Evolutionary conservation across 2,113 vertebrate species (phyloP), one percentile per base, ranked within the genome.

Genomic region (Elaphurus davidianus): DNA sequence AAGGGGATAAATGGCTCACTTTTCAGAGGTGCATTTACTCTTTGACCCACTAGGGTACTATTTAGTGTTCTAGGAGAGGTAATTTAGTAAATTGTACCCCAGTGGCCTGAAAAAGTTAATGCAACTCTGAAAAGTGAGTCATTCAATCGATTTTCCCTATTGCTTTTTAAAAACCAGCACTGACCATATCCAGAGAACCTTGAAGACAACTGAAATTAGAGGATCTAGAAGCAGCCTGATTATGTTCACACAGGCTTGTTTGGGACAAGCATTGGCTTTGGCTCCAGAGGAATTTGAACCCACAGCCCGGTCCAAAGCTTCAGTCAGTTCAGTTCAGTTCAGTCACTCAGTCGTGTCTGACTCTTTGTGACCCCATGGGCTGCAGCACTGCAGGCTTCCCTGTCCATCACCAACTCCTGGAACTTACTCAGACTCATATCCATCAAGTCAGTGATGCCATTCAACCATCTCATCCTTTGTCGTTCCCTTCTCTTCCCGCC

Each of bases 51-150:
- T 86, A 54, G 98, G 97, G 98, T 98, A 47, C 94, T 95, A 57
- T 98, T 97, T 90, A 94, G 90, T 98, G 98, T 96, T 92, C 94
- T 96, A 98, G 98, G 94, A 98, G 96, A 98, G 98, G 97, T 98
- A 97, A 98, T 98, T 98, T 98, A 98, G 97, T 93, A 96, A 98
- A 98, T 98, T 91, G 96, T 94, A 98, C 97, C 96, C 97, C 59
- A 96, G 98, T 98, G 97, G 95, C 94, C 93, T 97, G 97, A 98
- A 98, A 98, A 98, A 98, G 97, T 98, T 98, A 98, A 98, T 98
- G 96, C 81, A 93, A 27, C 96, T 97, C 94, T 96, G 97, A 96
- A 97, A 97, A 98, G 97, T 96, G 96, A 98, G 96, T 62, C 96
- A 50, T 94, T 98, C 93, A n/a, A 98, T 98, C 85, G 83, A 98